These are phyloP conservation scores for Tinea semifulvella DNA, from an alignment of 2,888 invertebrate species.

Conservation along the genomic window DNA sequence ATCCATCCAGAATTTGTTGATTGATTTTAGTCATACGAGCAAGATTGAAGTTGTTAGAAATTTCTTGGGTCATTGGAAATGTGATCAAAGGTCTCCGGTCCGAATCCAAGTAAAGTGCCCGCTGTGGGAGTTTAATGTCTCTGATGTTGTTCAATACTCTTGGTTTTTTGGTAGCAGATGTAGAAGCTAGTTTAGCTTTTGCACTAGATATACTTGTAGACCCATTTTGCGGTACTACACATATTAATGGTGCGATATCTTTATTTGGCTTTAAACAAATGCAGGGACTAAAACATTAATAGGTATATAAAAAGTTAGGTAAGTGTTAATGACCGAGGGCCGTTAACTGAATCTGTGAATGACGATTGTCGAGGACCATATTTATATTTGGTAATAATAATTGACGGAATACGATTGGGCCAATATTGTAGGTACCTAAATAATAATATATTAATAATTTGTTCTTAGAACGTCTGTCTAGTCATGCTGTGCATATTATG, in stretches of 20 bases:
- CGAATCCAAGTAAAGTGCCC: conserved; percentile 47
- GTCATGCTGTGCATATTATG: too few species aligned
- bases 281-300: too few species aligned
- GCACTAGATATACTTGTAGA: too few species aligned
- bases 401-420: too few species aligned
- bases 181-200: conserved; percentile 20
- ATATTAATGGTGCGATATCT: conserved; percentile 39
- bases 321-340: too few species aligned
- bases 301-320: too few species aligned
- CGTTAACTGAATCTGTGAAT: too few species aligned
- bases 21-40: conserved; percentile 49
- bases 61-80: conserved; percentile 52
- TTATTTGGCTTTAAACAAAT: conserved; percentile 22
- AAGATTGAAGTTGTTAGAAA: conserved; percentile 39
- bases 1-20: conserved; percentile 54
- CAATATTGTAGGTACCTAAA: too few species aligned
- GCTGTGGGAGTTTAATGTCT: conserved; percentile 45
- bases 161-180: conserved; percentile 21
- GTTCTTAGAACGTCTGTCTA: too few species aligned
- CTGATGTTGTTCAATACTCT: conserved; percentile 44
- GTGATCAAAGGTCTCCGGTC: conserved; percentile 52
- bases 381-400: too few species aligned
- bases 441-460: too few species aligned
- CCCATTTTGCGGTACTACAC: conserved; percentile 46
- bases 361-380: too few species aligned